Evolutionary conservation across 2,797 vertebrate species (phyloP), one percentile per base, ranked within the genome.

Genomic region (Sebastes ruberrimus): DNA sequence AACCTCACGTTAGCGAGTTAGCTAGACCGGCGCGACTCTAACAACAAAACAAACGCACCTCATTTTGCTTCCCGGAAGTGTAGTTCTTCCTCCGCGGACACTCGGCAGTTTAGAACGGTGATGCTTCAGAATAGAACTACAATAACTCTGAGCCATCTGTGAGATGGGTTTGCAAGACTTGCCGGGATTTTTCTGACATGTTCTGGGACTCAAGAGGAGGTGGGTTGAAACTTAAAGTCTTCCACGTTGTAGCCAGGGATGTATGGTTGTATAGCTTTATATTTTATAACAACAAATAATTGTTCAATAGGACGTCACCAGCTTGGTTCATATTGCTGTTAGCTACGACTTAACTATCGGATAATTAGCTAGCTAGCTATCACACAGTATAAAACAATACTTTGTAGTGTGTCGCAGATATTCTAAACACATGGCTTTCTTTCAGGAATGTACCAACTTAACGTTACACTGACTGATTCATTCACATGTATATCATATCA

Each of bases 171-270:
- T 84, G 78, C 85, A 74, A 88, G 86, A 90, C 78, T 91, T 91
- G 81, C 93, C 91, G 92, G 92, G 92, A 90, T n/a, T 91, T 91
- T 79, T 27, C 13, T 32, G 16, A 27, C 57, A 59, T 64, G 6
- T 81, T 46, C 42, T 46, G 20, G 30, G 16, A 6, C 32, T 56
- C 3, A 11, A 3, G 7, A 71, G 64, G 73, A 88, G 84, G 86
- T 89, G 38, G 67, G 85, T 88, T 1, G 4, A 14, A 38, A 14
- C 35, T 38, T 38, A 3, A 27, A 35, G 5, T 3, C 0, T 49
- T 4, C 16, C 42, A 67, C 5, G 22, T 68, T 75, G n/a, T 68
- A 61, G 11, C 2, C 35, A 63, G 33, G 1, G 6, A 28, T 28
- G 16, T 16, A 16, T 38, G 7, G 61, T 38, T 64, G 38, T 38